These are phyloP conservation scores for Acrocyrtus sp. DNA, from an alignment of 2,888 invertebrate genomes.

Conservation along the genomic window DNA sequence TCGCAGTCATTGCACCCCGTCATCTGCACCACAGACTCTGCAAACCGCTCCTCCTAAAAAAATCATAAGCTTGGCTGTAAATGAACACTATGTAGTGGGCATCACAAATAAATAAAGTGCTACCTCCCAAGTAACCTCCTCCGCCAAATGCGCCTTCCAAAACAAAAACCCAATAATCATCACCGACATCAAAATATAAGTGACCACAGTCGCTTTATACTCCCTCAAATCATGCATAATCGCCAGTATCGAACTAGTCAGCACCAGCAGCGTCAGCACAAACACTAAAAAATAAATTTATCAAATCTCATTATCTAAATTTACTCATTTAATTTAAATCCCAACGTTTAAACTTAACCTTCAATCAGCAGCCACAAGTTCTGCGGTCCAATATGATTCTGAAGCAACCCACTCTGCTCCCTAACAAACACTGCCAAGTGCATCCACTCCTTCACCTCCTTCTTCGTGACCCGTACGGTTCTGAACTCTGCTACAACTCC, in stretches of 20 bases:
- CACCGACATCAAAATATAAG: not conserved
- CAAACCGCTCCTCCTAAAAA: constrained; percentile 27
- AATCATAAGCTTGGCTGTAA: not conserved
- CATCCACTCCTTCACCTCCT: constrained; percentile 22
- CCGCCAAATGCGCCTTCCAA: constrained; percentile 25
- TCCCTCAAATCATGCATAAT: constrained; percentile 7
- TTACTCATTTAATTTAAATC: no score
- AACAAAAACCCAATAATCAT: constrained; percentile 7
- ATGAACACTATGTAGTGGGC: no score
- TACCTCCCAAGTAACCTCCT: constrained; percentile 21
- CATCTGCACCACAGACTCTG: constrained; percentile 22
- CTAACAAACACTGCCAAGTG: constrained; percentile 18
- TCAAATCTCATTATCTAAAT: no score
- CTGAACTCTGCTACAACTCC: constrained; percentile 22
- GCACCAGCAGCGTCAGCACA: constrained; percentile 11
- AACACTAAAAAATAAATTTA: no score
- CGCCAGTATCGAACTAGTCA: constrained; percentile 20
- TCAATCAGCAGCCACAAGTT: constrained; percentile 21
- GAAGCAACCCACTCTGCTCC: constrained; percentile 2
- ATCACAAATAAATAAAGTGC: not conserved
- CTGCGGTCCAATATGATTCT: constrained; percentile 3
- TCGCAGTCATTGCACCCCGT: constrained; percentile 17
- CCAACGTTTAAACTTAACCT: no score
- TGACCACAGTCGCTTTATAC: not conserved
- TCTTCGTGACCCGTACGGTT: not conserved